phyloP scores from a whole-genome alignment of 1,140 invertebrate genomes.

The Sesamia nonagrioides region DNA sequence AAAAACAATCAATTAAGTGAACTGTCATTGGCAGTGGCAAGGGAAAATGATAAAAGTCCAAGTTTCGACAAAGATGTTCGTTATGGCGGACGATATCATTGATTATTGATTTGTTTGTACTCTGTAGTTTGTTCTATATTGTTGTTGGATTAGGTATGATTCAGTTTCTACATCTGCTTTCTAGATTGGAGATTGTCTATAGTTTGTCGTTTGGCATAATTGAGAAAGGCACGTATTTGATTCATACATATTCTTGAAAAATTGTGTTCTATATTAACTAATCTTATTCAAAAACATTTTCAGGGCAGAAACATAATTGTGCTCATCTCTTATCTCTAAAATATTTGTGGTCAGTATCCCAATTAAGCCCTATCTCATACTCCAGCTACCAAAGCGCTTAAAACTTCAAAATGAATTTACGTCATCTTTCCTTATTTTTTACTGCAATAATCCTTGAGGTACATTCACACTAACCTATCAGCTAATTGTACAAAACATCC shows the following conservation, averaged over 20 bases:
- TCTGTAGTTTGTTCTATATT: slow-evolving; percentile 12
- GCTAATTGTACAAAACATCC: slow-evolving; percentile 83
- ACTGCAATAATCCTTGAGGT: slow-evolving; percentile 7
- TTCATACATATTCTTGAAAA: too few species aligned
- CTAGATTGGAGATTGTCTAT: too few species aligned
- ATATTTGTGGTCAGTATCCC: too few species aligned
- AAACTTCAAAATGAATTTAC: slow-evolving; percentile 18
- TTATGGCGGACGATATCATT: slow-evolving; percentile 39
- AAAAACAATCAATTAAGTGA: slow-evolving; percentile 80
- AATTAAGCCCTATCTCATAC: background rate
- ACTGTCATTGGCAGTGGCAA: slow-evolving; percentile 72
- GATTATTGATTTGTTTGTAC: slow-evolving; percentile 55
- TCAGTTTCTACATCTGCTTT: too few species aligned
- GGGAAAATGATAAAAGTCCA: slow-evolving; percentile 64
- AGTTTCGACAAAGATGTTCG: slow-evolving; percentile 53
- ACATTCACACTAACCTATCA: slow-evolving; percentile 74
- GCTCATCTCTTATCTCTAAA: too few species aligned
- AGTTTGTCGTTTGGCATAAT: too few species aligned
- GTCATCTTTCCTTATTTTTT: background rate
- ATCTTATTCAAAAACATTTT: too few species aligned
- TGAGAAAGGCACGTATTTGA: too few species aligned
- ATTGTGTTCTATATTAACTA: too few species aligned
- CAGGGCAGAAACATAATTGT: too few species aligned
- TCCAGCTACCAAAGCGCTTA: background rate
- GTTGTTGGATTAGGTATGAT: background rate